Evolutionary conservation across 1,140 invertebrate species (phyloP).

Genomic region (Mercenaria mercenaria): DNA sequence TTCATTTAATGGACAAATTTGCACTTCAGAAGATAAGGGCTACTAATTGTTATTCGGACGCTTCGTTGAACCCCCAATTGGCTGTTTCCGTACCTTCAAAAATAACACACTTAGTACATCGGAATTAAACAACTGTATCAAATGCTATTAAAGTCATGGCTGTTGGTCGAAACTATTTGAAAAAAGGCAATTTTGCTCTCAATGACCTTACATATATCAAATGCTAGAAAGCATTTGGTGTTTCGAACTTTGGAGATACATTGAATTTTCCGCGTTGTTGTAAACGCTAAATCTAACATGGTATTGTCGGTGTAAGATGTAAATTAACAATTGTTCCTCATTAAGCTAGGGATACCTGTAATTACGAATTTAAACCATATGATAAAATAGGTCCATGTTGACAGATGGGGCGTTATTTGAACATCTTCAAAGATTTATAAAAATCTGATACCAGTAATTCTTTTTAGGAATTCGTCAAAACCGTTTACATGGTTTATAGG

Average conservation of each 20-base stretch:
- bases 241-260: conserved; percentile 5
- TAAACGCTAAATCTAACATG: conserved; percentile 24
- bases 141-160: conserved; percentile 59
- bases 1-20: conserved; percentile 43
- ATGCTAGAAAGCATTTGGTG: background rate
- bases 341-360: conserved; percentile 44
- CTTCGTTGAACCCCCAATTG: conserved; percentile 24
- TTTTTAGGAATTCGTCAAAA: conserved; percentile 33
- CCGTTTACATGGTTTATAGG: conserved; percentile 27
- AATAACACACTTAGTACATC: conserved; percentile 32
- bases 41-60: conserved; percentile 34
- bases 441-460: conserved; percentile 56
- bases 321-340: conserved; percentile 64
- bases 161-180: conserved; percentile 46
- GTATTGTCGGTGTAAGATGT: conserved; percentile 43
- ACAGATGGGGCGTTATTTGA: conserved; percentile 54
- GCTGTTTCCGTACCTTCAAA: conserved; percentile 50
- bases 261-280: conserved; percentile 66
- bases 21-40: conserved; percentile 19
- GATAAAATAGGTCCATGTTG: conserved; percentile 58
- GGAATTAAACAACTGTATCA: conserved; percentile 57
- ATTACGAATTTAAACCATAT: conserved; percentile 55
- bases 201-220: conserved; percentile 35
- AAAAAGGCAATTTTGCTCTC: conserved; percentile 35
- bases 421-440: conserved; percentile 65